Evolutionary conservation across 2,113 vertebrate genomes (phyloP), one percentile per base, ranked within the genome.

Genomic region (Cinclus mexicanus): DNA sequence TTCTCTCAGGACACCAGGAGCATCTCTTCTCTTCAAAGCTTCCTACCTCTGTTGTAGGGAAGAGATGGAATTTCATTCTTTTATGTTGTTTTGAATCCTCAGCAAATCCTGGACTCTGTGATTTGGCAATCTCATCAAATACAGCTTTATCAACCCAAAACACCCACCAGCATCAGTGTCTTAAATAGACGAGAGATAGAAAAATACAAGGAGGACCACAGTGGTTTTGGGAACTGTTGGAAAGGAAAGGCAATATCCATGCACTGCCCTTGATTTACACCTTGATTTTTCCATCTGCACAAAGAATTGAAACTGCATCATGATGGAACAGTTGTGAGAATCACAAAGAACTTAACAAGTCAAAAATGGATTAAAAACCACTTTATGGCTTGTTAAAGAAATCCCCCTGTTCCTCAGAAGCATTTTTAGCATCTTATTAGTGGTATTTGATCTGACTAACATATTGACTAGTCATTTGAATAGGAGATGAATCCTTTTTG

Each of bases 281-380:
- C 94, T 97, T 94, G 88, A 96, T 93, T 95, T 94, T 71, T 84
- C 75, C 94, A 94, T 96, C 86, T 81, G 94, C 90, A 89, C 79
- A 85, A 95, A 97, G 69, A 76, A 94, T 87, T 92, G 95, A 96
- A 97, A 96, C 70, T 93, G 93, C 75, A 70, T 95, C 91, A 97
- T 21, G 87, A 91, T 59, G 93, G 86, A 97, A 91, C 77, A 95
- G 94, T 97, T 95, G 75, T 94, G 90, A 96, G 94, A 97, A 97
- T 96, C 83, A 67, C 89, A 96, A 96, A 91, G 92, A 96, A 95
- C 91, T 97, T 98, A 97, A 97, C 97, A 97, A 96, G 96, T 97
- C 95, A 97, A 94, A 98, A 98, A 97, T 96, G 97, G 97, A 98
- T 98, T 97, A 97, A 97, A 98, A 98, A 97, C 86, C 95, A 98